phyloP scores from a whole-genome alignment of 2,888 invertebrate species.

The Amblyteles armatorius region DNA sequence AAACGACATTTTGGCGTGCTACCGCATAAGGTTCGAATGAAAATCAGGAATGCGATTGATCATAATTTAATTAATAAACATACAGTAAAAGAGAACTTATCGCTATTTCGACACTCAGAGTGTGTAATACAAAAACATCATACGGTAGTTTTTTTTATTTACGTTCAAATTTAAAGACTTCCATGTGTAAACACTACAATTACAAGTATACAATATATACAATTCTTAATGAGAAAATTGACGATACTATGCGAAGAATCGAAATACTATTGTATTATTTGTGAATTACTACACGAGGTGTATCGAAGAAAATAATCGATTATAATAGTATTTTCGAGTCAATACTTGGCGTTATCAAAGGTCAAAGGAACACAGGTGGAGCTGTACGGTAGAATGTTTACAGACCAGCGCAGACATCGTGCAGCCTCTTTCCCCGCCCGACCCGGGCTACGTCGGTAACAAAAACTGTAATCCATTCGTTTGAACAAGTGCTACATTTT shows the following conservation, averaged over 20 bases:
- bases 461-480: background rate
- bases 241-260: slow-evolving; percentile 44
- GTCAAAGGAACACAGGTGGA: background rate
- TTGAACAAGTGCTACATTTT: background rate
- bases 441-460: background rate
- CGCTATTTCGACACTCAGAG: slow-evolving; percentile 58
- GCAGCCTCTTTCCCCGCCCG: background rate
- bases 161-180: slow-evolving; percentile 34
- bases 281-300: slow-evolving; percentile 39
- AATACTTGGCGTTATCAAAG: background rate
- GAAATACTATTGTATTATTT: slow-evolving; percentile 35
- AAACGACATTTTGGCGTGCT: background rate
- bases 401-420: background rate
- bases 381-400: too few relatives aligned
- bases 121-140: slow-evolving; percentile 60
- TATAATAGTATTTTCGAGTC: slow-evolving; percentile 32
- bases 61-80: slow-evolving; percentile 59
- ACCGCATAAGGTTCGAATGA: slow-evolving; percentile 1
- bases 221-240: slow-evolving; percentile 60
- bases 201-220: slow-evolving; percentile 67
- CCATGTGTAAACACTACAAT: slow-evolving; percentile 48
- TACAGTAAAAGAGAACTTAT: slow-evolving; percentile 51
- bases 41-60: slow-evolving; percentile 41
- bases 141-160: slow-evolving; percentile 19
- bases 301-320: slow-evolving; percentile 41